Base-by-base conservation (phyloP, 2,888 invertebrate species). In the Heliconius charithonia region DNA sequence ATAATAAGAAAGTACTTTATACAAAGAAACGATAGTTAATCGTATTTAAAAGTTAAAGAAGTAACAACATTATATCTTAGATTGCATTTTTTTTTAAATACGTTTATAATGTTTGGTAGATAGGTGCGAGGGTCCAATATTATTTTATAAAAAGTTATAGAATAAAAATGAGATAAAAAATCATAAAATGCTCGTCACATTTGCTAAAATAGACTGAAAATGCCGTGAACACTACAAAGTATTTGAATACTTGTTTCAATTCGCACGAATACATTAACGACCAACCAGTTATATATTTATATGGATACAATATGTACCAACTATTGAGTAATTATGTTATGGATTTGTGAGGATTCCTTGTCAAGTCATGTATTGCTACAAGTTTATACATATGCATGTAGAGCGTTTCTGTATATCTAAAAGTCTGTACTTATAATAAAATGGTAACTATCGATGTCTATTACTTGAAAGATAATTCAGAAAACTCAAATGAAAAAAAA, bases 261-360 rank as follows among this genome's bases (percentile, higher is more conserved):
- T 72, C 56, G 72, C 72, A 72, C 25, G 59, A 59, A 59, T 59
- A 59, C 22, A n/a, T 56, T n/a, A 22, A 32, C n/a, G 19, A 13
- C n/a, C 27, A 56, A n/a, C 32, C 32, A 59, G n/a, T n/a, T 59
- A 37, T 59, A 59, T 37, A 72, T 37, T 69, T 45, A 45, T 69
- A 69, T 32, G 6, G 4, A 32, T 45, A 69, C 16, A 69, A 69
- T 16, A 69, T 25, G 25, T 25, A 69, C 41, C 56, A 63, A 25
- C 9, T 72, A 63, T 37, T 74, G 75, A 66, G 62, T 75, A 78
- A 76, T 80, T 78, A 71, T 76, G 76, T 77, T 78, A 79, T 78
- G 78, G 75, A 77, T 32, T 81, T 81, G 71, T 81, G 66, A 70
- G 79, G 79, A 75, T 78, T 76, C 70, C 29, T 32, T 72, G 27